Evolutionary conservation across 1,140 invertebrate species (phyloP).

Genomic region (Solen grandis): DNA sequence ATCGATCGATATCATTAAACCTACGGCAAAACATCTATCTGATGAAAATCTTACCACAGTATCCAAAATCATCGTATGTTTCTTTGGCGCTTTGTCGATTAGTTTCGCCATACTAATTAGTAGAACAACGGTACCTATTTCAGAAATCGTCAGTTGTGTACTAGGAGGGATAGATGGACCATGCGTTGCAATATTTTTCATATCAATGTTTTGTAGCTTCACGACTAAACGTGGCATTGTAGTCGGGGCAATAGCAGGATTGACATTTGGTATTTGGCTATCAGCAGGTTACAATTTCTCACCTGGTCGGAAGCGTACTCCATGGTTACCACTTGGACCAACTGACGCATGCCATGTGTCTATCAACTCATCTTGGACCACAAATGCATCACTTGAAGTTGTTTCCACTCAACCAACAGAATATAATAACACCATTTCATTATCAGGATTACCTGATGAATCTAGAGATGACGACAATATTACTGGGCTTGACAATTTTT

Average conservation of each 20-base stretch:
- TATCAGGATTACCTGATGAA: too few species aligned
- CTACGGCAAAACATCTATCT: not conserved
- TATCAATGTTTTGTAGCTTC: conserved; percentile 34
- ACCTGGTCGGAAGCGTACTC: not conserved
- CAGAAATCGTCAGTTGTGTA: conserved; percentile 4
- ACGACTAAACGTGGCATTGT: conserved; percentile 9
- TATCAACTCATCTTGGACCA: too few species aligned
- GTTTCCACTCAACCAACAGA: too few species aligned
- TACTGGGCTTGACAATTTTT: too few species aligned
- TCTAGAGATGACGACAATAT: too few species aligned
- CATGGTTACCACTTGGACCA: too few species aligned
- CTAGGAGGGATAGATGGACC: conserved; percentile 25
- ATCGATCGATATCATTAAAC: conserved; percentile 9
- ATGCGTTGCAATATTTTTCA: conserved; percentile 5
- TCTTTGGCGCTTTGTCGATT: conserved; percentile 1
- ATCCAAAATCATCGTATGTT: conserved; percentile 15
- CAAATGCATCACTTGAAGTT: too few species aligned
- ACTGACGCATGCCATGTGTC: conserved; percentile 29
- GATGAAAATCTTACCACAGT: not conserved
- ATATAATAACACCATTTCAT: too few species aligned
- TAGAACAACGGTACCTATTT: conserved; percentile 1
- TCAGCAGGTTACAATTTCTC: conserved; percentile 32
- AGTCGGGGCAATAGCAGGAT: not conserved
- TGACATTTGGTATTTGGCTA: conserved; percentile 13
- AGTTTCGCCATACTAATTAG: not conserved